Evolutionary conservation across 2,888 invertebrate species (phyloP), one percentile per base, ranked within the genome.

Genomic region (Caenorhabditis drosophilae): DNA sequence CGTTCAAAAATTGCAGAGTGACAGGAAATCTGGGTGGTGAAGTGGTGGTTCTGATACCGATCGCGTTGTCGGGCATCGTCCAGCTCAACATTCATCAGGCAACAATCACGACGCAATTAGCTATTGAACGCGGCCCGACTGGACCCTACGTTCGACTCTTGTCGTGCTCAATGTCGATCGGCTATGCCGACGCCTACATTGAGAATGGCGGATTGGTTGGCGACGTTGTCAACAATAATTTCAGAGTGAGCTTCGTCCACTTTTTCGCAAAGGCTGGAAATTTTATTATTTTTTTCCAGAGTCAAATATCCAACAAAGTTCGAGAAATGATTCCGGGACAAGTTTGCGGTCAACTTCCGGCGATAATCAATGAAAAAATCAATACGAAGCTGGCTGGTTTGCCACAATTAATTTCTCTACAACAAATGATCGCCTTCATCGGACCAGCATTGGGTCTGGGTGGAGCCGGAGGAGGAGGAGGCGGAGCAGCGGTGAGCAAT

Each of bases 11-110:
- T 36, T 73, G 50, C 46, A 79, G 80, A 56, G 77, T 81, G 12
- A 81, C 80, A 7, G 81, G 81, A 48, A 81, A 81, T 54, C 61
- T 81, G 20, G 81, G 78, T 12, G 81, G 81, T 20, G 76, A 79
- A 61, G 75, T 80, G 25, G 73, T 75, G 20, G 75, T 81, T 4
- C 74, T 81, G 9, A 50, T 81, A 26, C 80, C 80, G 11, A 72
- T 81, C 36, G 71, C 75, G n/a, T 44, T 81, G 31, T 71, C 70
- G 44, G 81, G 81, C 48, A 78, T 81, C 45, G 72, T 79, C 12
- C 79, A 81, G 46, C 60, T 79, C 48, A 81, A 79, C 44, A 66
- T 76, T 26, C 79, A 81, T 48, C 80, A 79, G 57, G 67, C 61
- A 7, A 67, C 70, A 11, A 66, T 72, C 20, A 70, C 69, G 22